Evolutionary conservation across 2,888 invertebrate species (phyloP).

Genomic region (Chloromyia formosa): DNA sequence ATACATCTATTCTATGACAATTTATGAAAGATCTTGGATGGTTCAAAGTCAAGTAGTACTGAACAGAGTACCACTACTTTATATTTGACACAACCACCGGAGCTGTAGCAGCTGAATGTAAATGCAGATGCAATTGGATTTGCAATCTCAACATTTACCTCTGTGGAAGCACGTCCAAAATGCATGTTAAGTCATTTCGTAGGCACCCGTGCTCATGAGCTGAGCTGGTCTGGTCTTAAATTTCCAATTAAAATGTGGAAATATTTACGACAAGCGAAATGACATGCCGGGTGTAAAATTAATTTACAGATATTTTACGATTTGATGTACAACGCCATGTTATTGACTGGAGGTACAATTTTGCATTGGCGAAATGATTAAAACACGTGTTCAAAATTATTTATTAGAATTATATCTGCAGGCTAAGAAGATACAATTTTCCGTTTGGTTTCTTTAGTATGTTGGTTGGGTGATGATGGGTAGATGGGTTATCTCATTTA

Average conservation of each 20-base stretch:
- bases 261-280: conserved; percentile 40
- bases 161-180: not conserved
- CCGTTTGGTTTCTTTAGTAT: too few species aligned
- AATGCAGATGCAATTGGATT: conserved; percentile 30
- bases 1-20: conserved; percentile 45
- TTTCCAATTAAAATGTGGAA: conserved; percentile 44
- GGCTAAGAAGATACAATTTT: too few species aligned
- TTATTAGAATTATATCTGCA: conserved; percentile 6
- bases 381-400: conserved; percentile 23
- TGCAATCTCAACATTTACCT: not conserved
- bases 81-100: not conserved
- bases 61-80: conserved; percentile 25
- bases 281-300: conserved; percentile 38
- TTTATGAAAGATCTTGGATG: conserved; percentile 46
- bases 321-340: not conserved
- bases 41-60: conserved; percentile 28
- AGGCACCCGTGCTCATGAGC: not conserved
- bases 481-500: too few species aligned
- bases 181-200: conserved; percentile 9
- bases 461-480: too few species aligned
- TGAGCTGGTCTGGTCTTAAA: conserved; percentile 29
- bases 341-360: conserved; percentile 26
- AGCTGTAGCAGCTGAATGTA: conserved; percentile 22
- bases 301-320: conserved; percentile 42
- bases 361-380: conserved; percentile 5